Evolutionary conservation across 1,140 invertebrate genomes (phyloP).

Genomic region (Araneus ventricosus): DNA sequence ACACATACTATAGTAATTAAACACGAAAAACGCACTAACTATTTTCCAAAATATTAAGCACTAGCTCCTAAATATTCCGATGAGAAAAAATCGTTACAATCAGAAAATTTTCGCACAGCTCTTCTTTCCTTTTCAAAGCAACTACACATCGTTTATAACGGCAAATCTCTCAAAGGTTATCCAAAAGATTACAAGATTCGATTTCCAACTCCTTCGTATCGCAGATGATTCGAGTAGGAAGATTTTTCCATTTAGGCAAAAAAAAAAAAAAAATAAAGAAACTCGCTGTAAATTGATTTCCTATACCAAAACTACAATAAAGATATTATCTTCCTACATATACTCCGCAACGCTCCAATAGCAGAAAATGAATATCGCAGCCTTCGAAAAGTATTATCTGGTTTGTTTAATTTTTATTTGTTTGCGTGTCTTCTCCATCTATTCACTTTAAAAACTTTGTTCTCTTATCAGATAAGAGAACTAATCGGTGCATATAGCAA

Average conservation of each 20-base stretch:
- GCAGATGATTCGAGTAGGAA: neutral
- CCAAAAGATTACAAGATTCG: slow-evolving; percentile 36
- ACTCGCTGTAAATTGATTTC: neutral
- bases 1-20: too few relatives aligned
- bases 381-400: neutral
- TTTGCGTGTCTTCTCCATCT: neutral
- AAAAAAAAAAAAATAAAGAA: neutral
- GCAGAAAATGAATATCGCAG: slow-evolving; percentile 1
- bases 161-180: neutral
- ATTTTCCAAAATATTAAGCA: neutral
- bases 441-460: neutral
- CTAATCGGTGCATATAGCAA: neutral
- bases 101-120: neutral
- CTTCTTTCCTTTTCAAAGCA: neutral
- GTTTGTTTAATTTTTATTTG: slow-evolving; percentile 38
- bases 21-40: too few relatives aligned
- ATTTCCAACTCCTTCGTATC: neutral
- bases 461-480: slow-evolving; percentile 33
- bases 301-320: slow-evolving; percentile 1
- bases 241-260: slow-evolving; percentile 9
- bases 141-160: neutral
- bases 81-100: neutral
- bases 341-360: neutral
- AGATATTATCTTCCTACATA: slow-evolving; percentile 18
- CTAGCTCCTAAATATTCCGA: neutral